phyloP scores from a whole-genome alignment of 30 jellyfish, hydroid and myxozoan genomes.

The Hydractinia echinata region DNA sequence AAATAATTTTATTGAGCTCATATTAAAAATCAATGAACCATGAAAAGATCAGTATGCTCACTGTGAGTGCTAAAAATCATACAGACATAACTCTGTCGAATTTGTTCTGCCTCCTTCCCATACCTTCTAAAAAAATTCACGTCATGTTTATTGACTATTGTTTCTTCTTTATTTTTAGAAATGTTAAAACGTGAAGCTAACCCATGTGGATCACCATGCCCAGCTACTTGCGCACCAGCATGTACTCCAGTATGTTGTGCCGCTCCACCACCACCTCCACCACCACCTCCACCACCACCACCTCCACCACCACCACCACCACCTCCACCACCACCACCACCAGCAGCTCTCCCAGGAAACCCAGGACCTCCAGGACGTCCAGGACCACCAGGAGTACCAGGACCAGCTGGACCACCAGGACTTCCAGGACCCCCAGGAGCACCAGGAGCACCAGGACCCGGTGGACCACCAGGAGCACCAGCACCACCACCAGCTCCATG shows the following conservation, averaged over 20 bases:
- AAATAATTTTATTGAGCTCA: too few relatives aligned
- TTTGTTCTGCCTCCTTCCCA: too few relatives aligned
- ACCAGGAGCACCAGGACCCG: constrained; percentile 99
- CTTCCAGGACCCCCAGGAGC: constrained; percentile 99
- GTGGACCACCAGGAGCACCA: constrained; percentile 61
- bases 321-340: constrained; percentile 96
- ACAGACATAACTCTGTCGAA: too few relatives aligned
- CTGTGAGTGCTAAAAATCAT: too few relatives aligned
- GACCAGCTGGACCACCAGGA: constrained; percentile 99
- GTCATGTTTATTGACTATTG: neutral
- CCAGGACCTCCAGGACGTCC: constrained; percentile 99
- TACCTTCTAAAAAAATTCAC: too few relatives aligned
- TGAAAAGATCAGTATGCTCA: too few relatives aligned
- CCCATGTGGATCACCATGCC: constrained; percentile 71
- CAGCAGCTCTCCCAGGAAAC: constrained; percentile 92
- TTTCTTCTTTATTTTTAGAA: constrained; percentile 39
- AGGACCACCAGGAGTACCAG: constrained; percentile 99
- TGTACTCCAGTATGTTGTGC: constrained; percentile 89
- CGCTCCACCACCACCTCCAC: constrained; percentile 91
- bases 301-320: constrained; percentile 98
- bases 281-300: constrained; percentile 90
- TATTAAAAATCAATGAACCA: too few relatives aligned
- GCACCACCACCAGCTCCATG: constrained; percentile 99
- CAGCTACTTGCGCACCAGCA: constrained; percentile 91
- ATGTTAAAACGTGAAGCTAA: constrained; percentile 78